Base-by-base conservation (phyloP, 2,888 invertebrate genomes). In the Cheilosia soror region DNA sequence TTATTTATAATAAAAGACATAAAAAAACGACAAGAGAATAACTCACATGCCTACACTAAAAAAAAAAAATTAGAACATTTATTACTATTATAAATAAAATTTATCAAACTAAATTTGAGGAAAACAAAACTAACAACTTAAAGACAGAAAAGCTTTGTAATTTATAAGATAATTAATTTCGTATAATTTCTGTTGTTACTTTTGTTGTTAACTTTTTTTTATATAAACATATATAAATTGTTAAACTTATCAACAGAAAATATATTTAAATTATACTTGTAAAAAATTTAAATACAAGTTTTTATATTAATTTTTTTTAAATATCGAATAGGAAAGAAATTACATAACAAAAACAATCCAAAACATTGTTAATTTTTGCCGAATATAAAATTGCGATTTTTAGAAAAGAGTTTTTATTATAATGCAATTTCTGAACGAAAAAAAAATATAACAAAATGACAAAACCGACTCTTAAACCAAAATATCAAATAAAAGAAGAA, bases 91-190 rank as follows among this genome's bases (percentile, higher is more conserved):
- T 58, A 68, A 49, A 66, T 51, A 76, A 55, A 60, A 75, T 55
- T 65, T 75, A 82, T 77, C 66, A 76, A 72, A 76, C 58, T 44
- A 76, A 82, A 75, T 20, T 62, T 51, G 7, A 33, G 33, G 11
- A 42, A 57, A 57, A 53, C 69, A 25, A 65, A 49, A 58, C 27
- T 53, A 47, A 57, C 49, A 57, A 55, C 44, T 71, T 51, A 76
- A 58, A 60, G 65, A 76, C 37, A 60, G 71, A 66, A 82, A 82
- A 82, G 77, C 82, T 82, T 81, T 81, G 75, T 81, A 76, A 82
- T 60, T 40, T 49, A 4, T 66, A 77, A 66, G 65, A 66, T 53
- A 27, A 53, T 58, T 60, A 51, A 37, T 71, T 66, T 72, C 53
- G 53, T 42, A 25, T 11, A 27, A 13, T 7, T 25, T 51, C 25